Percentiles rank a stretch among this genome's conserved stretches.
Conservation (phyloP, 2,113 vertebrate species). For the Bos javanicus region DNA sequence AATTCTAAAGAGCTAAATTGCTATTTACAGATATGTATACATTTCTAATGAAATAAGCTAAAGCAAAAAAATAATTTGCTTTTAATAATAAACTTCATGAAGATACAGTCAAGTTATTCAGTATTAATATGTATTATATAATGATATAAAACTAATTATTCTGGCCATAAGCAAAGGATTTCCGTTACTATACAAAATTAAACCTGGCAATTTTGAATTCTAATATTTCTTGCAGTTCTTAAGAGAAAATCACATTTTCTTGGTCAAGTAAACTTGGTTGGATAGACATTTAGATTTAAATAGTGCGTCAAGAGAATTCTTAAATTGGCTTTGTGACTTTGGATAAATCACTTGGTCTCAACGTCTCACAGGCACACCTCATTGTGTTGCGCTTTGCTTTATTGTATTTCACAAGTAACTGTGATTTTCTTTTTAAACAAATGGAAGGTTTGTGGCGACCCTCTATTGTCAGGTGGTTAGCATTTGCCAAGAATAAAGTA, state of each 20-base stretch:
- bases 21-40: neutral
- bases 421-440: neutral
- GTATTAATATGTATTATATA: neutral
- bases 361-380: neutral
- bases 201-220: neutral
- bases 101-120: neutral
- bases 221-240: neutral
- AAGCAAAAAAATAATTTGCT: neutral
- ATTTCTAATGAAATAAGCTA: conserved; percentile 7
- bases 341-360: neutral
- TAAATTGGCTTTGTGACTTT: neutral
- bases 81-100: neutral
- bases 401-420: neutral
- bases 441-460: neutral
- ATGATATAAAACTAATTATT: neutral
- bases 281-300: neutral
- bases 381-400: neutral
- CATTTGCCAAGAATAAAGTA: neutral
- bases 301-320: neutral
- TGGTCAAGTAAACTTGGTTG: neutral
- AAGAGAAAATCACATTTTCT: neutral
- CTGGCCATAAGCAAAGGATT: neutral
- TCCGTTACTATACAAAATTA: neutral
- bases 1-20: neutral
- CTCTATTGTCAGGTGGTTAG: neutral